Conservation (phyloP, 2,113 vertebrate genomes). For the Grus americana region DNA sequence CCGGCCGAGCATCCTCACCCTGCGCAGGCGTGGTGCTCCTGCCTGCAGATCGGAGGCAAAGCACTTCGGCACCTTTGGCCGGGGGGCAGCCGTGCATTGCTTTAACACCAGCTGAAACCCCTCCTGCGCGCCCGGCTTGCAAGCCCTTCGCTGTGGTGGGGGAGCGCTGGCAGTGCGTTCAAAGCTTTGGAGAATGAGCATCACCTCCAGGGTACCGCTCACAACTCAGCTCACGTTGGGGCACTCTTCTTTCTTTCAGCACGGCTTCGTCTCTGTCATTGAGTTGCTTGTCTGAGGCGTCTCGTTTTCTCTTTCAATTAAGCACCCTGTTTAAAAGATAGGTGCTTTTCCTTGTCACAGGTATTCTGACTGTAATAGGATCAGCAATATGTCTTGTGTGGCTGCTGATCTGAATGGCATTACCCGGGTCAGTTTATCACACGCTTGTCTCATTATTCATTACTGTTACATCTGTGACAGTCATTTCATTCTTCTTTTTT, state of each 20-base stretch:
- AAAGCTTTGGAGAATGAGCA: neutral
- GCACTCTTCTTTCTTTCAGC: neutral
- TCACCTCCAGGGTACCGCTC: neutral
- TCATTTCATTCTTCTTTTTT: neutral
- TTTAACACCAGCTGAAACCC: no score
- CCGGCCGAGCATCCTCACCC: neutral
- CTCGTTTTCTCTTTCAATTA: neutral
- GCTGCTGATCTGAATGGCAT: neutral
- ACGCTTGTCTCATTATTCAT: neutral
- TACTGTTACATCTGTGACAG: neutral
- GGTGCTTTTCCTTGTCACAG: neutral
- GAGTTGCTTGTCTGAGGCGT: neutral
- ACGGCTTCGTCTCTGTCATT: fast-evolving
- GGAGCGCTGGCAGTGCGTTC: fast-evolving
- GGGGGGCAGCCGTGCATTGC: neutral
- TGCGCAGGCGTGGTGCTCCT: neutral
- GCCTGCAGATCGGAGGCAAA: neutral
- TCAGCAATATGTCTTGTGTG: neutral
- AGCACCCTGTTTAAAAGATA: neutral
- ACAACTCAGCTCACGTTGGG: neutral
- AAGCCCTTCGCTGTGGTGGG: neutral
- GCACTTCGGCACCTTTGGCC: no score
- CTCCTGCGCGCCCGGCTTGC: no score
- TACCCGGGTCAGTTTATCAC: neutral
- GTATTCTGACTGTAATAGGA: neutral